Evolutionary conservation across 2,113 vertebrate genomes (phyloP), one percentile per base, ranked within the genome.

Genomic region (Typhlomys cinereus): DNA sequence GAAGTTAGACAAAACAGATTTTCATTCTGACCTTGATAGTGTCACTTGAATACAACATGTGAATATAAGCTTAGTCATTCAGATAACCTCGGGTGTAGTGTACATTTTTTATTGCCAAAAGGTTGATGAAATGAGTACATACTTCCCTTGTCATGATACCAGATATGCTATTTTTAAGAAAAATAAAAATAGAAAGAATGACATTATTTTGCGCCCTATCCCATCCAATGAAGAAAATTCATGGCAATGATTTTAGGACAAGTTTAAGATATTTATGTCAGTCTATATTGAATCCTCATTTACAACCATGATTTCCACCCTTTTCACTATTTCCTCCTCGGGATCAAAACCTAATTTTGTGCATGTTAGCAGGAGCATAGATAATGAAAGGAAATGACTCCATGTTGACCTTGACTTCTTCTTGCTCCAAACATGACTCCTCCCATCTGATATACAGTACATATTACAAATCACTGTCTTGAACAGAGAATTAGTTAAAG

Each of bases 401-500:
- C 69, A 39, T 81, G 31, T 71, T 75, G 46, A 44, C 14, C 29
- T 93, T 75, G 10, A 5, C 80, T 87, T 74, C 76, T 91, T 89
- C 71, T 4, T 83, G 25, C 52, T 80, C 70, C 59, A 83, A 14
- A 67, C 64, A 39, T 62, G 91, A 74, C 25, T 39, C 64, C 92
- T 69, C 6, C 29, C 39, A 75, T 86, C 76, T 91, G 64, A 87
- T 93, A 39, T 52, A 90, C 62, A 36, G 46, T 14, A 85, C 66
- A 59, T 57, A 20, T 71, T 91, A 25, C 25, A 57, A 15, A 69
- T 59, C 69, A 18, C 23, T 81, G 54, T 39, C 39, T 80, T 89
- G 67, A 95, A 84, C 75, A 64, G 64, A 79, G 4, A 27, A 88
- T 84, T 29, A 44, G 41, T 93, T 91, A 87, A 70, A 31, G 14